A percentile compares a stretch with the other conserved stretches of the same genome.
Conservation (phyloP, 2,113 vertebrate genomes). For the Caranx melampygus region DNA sequence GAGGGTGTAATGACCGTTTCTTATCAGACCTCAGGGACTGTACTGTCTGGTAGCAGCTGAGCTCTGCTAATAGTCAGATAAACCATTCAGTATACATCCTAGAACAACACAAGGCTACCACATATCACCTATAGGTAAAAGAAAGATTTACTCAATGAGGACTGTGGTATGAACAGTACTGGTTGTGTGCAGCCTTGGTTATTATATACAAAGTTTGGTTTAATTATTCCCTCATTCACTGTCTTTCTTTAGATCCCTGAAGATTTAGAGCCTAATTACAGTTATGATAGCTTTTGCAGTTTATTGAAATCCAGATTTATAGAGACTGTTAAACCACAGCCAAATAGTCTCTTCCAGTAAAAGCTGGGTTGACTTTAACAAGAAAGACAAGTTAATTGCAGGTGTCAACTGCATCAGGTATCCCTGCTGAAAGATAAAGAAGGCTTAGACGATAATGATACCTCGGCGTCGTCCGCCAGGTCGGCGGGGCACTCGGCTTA, state of each 20-base stretch:
- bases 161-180: not conserved
- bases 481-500: constrained; percentile 6
- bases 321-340: constrained; percentile 5
- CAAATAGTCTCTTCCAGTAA: not conserved
- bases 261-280: constrained; percentile 2
- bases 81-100: constrained; percentile 10
- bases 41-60: constrained; percentile 6
- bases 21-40: constrained; percentile 41
- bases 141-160: too few species aligned
- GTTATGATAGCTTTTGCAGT: not conserved
- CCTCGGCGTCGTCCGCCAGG: constrained; percentile 9
- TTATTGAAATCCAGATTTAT: constrained; percentile 2
- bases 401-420: constrained; percentile 13
- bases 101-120: constrained; percentile 4
- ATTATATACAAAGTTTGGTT: too few species aligned
- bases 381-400: constrained; percentile 44
- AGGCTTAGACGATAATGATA: constrained; percentile 11
- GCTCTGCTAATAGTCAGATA: constrained; percentile 22
- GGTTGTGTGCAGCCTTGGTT: too few species aligned
- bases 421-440: constrained; percentile 11
- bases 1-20: constrained; percentile 38
- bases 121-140: not conserved
- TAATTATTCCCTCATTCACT: too few species aligned
- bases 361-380: constrained; percentile 13
- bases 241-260: not conserved